Percentiles rank a stretch among this genome's conserved stretches.
phyloP scores from a whole-genome alignment of 2,888 invertebrate genomes.

The Xestia sexstrigata region DNA sequence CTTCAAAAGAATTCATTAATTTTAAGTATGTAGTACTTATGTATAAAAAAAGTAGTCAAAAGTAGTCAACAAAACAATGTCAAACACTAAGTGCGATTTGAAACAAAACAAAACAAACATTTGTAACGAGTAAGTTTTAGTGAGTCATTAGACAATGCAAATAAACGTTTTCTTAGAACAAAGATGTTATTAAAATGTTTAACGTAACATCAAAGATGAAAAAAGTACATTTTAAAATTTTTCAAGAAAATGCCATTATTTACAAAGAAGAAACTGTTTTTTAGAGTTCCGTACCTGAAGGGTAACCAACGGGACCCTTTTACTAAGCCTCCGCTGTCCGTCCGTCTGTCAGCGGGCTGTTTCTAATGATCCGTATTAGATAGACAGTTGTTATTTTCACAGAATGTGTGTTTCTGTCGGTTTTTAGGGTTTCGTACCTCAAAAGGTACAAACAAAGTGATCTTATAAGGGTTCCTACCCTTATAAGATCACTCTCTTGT shows the following conservation, averaged over 20 bases:
- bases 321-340: too few relatives aligned
- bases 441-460: too few relatives aligned
- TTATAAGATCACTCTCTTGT: too few relatives aligned
- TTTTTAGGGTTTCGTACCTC: too few relatives aligned
- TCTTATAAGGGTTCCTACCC: too few relatives aligned
- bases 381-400: too few relatives aligned
- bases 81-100: constrained; percentile 56
- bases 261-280: background rate
- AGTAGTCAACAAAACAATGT: constrained; percentile 61
- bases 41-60: constrained; percentile 45
- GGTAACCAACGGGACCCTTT: too few relatives aligned
- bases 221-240: background rate
- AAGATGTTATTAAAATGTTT: constrained; percentile 27
- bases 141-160: constrained; percentile 30
- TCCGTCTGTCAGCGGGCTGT: too few relatives aligned
- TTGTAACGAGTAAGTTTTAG: constrained; percentile 48
- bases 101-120: constrained; percentile 56
- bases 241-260: background rate
- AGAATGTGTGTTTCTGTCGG: too few relatives aligned
- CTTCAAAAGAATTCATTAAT: constrained; percentile 24
- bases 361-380: too few relatives aligned
- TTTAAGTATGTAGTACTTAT: constrained; percentile 29
- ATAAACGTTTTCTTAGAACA: constrained; percentile 21
- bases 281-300: background rate
- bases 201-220: constrained; percentile 20